Percentiles rank a stretch among this genome's conserved stretches.
phyloP scores from a whole-genome alignment of 2,113 vertebrate genomes.

The Scophthalmus maximus region DNA sequence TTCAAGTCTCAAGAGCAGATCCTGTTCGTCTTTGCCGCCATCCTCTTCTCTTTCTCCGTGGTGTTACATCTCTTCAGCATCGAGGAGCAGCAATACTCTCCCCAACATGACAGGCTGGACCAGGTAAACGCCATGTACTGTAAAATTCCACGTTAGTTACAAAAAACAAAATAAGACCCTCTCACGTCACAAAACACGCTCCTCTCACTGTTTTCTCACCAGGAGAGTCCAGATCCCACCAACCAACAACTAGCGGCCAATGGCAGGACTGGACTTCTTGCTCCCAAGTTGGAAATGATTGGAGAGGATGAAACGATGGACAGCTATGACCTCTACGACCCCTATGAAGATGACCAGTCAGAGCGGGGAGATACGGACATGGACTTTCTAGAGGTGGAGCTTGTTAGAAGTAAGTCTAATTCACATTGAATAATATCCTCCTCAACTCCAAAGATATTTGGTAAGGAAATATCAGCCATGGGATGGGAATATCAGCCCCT shows the following conservation, averaged over 20 bases:
- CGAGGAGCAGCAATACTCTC: constrained; percentile 91
- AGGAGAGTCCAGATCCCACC: constrained; percentile 72
- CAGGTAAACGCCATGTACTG: constrained; percentile 66
- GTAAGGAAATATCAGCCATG: no score
- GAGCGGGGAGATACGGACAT: constrained; percentile 85
- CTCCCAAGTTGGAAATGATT: constrained; percentile 81
- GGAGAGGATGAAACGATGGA: constrained; percentile 83
- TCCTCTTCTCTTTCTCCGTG: constrained; percentile 92
- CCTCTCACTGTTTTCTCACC: neutral
- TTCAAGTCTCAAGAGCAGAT: constrained; percentile 97
- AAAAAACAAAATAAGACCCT: neutral
- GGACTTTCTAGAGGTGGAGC: constrained; percentile 88
- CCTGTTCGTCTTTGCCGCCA: constrained; percentile 93
- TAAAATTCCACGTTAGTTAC: neutral
- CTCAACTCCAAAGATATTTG: no score
- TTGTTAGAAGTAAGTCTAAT: constrained; percentile 86
- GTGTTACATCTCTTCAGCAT: constrained; percentile 94
- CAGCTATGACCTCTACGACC: constrained; percentile 77
- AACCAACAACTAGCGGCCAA: constrained; percentile 59
- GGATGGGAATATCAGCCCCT: neutral
- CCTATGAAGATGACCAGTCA: constrained; percentile 81
- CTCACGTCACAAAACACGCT: neutral
- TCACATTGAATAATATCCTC: no score
- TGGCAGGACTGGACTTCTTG: constrained; percentile 69
- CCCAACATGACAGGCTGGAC: constrained; percentile 86